These are phyloP conservation scores for Chrysocyon brachyurus DNA, from an alignment of 2,797 vertebrate genomes.

Conservation along the genomic window DNA sequence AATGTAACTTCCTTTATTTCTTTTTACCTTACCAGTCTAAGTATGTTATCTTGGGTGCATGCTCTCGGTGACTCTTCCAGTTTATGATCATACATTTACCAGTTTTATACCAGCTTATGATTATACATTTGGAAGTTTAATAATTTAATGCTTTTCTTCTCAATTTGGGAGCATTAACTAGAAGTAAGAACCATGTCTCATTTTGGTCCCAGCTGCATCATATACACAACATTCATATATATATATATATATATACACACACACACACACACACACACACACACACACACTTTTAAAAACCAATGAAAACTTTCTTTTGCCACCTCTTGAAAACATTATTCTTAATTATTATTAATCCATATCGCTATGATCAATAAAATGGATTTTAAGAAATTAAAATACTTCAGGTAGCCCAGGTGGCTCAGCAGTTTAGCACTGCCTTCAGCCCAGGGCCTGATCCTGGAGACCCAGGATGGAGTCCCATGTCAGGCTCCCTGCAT, in stretches of 20 bases:
- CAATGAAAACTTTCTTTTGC: constrained; percentile 1
- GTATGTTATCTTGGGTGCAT: neutral
- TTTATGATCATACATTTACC: neutral
- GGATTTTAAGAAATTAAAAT: too few species aligned
- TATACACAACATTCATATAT: neutral
- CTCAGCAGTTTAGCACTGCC: too few species aligned
- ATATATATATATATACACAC: too few species aligned
- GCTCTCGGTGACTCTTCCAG: neutral
- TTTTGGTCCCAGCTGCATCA: neutral
- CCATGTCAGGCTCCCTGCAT: too few species aligned
- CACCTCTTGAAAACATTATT: constrained; percentile 13
- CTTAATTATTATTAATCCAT: constrained; percentile 23
- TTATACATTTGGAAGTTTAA: neutral
- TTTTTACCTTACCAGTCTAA: neutral
- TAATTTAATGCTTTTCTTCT: neutral
- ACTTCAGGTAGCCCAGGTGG: too few species aligned
- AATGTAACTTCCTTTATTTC: neutral
- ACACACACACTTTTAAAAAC: neutral
- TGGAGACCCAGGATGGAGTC: too few species aligned
- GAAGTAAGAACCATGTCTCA: neutral
- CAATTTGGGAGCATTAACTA: neutral
- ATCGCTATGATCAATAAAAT: constrained; percentile 42
- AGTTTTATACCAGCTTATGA: neutral
- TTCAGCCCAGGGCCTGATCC: too few species aligned
- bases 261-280: neutral